Evolutionary conservation across 1,140 invertebrate species (phyloP).

Genomic region (Oscheius sp.): DNA sequence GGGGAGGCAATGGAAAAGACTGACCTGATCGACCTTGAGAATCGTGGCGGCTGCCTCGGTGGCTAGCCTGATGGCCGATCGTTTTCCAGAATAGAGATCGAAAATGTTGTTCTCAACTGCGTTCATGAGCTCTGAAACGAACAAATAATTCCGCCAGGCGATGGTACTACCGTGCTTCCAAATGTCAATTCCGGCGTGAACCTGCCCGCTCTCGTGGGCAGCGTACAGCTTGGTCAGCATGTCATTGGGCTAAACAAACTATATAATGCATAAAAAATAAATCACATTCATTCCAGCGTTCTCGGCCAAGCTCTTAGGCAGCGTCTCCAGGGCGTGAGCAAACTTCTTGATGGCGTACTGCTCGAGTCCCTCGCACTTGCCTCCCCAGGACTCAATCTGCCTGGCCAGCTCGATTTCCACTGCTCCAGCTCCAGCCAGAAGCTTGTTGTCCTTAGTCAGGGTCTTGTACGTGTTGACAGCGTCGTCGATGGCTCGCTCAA

Average conservation of each 20-base stretch:
- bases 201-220: constrained; percentile 82
- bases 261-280: constrained; percentile 19
- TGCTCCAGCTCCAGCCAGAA: constrained; percentile 89
- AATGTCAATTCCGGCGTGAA: constrained; percentile 82
- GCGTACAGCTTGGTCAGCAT: constrained; percentile 86
- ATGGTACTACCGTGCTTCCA: constrained; percentile 20
- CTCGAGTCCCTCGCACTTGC: constrained; percentile 86
- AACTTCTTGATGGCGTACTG: constrained; percentile 96
- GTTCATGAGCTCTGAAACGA: constrained; percentile 68
- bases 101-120: constrained; percentile 74
- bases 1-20: constrained; percentile 6
- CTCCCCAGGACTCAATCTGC: constrained; percentile 79
- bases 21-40: constrained; percentile 81
- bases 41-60: constrained; percentile 86
- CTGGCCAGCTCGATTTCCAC: constrained; percentile 88
- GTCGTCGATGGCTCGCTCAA: constrained; percentile 95
- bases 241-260: constrained; percentile 71
- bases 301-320: constrained; percentile 87
- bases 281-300: constrained; percentile 80
- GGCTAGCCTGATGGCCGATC: constrained; percentile 92
- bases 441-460: constrained; percentile 68
- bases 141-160: constrained; percentile 28
- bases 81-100: constrained; percentile 82
- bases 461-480: constrained; percentile 97
- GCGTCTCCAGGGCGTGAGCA: constrained; percentile 81